Evolutionary conservation across 2,888 invertebrate genomes (phyloP).

Genomic region (Conchocele bisecta): DNA sequence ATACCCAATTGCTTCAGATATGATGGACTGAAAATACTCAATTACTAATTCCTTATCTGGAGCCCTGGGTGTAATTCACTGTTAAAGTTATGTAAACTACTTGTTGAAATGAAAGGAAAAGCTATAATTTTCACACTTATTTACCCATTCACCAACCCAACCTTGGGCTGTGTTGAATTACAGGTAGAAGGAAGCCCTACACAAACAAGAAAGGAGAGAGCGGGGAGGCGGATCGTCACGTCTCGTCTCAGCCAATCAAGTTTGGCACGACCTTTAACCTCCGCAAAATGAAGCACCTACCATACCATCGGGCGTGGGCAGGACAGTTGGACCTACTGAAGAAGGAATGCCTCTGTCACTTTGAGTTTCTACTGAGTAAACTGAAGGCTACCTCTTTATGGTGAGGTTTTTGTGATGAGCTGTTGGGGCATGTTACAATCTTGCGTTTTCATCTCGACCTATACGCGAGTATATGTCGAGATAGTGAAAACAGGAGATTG

Average conservation of each 20-base stretch:
- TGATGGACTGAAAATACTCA: too few species aligned
- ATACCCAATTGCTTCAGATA: too few species aligned
- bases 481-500: too few species aligned
- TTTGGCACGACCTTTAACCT: slow-evolving; percentile 73
- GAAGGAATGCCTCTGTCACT: slow-evolving; percentile 73
- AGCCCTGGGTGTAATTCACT: too few species aligned
- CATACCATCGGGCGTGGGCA: slow-evolving; percentile 69
- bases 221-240: slow-evolving; percentile 65
- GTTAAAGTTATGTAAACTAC: too few species aligned
- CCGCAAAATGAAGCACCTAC: slow-evolving; percentile 77
- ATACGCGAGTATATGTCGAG: too few species aligned
- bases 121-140: too few species aligned
- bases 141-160: too few species aligned
- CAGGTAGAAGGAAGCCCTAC: slow-evolving; percentile 72
- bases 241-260: slow-evolving; percentile 72
- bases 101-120: too few species aligned
- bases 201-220: slow-evolving; percentile 59
- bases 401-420: slow-evolving; percentile 61
- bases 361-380: slow-evolving; percentile 75
- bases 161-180: not conserved
- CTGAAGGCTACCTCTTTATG: slow-evolving; percentile 69
- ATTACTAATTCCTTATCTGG: too few species aligned
- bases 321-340: slow-evolving; percentile 64
- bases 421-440: not conserved
- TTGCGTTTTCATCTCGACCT: not conserved